Conservation (phyloP, 2,797 vertebrate species). For the Tragelaphus eurycerus region DNA sequence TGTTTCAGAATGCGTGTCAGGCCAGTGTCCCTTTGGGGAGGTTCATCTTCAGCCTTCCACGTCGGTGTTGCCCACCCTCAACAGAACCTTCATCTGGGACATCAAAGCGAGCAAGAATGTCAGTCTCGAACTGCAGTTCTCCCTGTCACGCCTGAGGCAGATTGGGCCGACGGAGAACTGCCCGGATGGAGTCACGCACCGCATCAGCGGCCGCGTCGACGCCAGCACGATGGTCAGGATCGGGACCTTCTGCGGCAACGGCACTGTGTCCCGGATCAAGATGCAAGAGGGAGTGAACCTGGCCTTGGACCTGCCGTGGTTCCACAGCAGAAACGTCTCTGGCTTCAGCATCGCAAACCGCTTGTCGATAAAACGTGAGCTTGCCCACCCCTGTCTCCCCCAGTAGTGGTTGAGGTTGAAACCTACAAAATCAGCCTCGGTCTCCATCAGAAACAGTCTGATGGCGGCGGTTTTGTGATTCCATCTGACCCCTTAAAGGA, state of each 20-base stretch:
- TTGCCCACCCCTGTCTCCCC: rapidly evolving
- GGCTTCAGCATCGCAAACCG: conserved; percentile 84
- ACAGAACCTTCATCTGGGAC: conserved; percentile 90
- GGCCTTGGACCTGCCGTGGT: conserved; percentile 81
- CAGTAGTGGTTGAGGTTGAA: rapidly evolving
- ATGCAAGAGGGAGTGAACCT: conserved; percentile 81
- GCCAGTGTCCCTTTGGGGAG: conserved; percentile 82
- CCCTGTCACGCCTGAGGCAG: conserved; percentile 87
- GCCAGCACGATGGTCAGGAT: conserved; percentile 71
- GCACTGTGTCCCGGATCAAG: conserved; percentile 83
- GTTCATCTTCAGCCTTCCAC: conserved; percentile 82
- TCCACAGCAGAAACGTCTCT: conserved; percentile 61
- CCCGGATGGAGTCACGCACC: conserved; percentile 85
- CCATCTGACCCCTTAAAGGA: not conserved
- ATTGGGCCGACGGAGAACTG: conserved; percentile 85
- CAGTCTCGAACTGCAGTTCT: conserved; percentile 89
- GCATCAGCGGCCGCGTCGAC: conserved; percentile 77
- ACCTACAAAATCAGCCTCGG: not conserved
- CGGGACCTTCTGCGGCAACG: conserved; percentile 84
- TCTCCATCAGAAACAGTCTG: not conserved
- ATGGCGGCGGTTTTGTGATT: not conserved
- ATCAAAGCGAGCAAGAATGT: conserved; percentile 81
- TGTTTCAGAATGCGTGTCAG: conserved; percentile 82
- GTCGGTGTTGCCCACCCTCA: conserved; percentile 84
- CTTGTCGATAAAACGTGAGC: conserved; percentile 83